A percentile compares a stretch with the other conserved stretches of the same genome.
Evolutionary conservation across 1,140 invertebrate genomes (phyloP).

Genomic region (Euura lappo): DNA sequence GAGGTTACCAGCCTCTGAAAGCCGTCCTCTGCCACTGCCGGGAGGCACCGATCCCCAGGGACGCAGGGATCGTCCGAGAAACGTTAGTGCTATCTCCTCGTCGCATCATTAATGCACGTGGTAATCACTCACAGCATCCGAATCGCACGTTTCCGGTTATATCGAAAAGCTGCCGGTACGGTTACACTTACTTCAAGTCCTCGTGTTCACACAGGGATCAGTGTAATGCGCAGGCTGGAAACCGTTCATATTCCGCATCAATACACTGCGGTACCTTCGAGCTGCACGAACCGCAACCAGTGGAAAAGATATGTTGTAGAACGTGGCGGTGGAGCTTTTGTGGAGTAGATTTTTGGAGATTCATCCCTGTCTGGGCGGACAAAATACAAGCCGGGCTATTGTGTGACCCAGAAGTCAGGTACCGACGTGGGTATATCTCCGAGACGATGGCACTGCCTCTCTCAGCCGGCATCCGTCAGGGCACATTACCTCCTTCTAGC

Average conservation of each 20-base stretch:
- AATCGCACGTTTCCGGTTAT: background rate
- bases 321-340: slow-evolving; percentile 29
- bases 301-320: slow-evolving; percentile 19
- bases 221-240: too few relatives aligned
- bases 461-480: slow-evolving; percentile 44
- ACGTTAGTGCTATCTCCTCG: background rate
- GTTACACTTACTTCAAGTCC: too few relatives aligned
- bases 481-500: slow-evolving; percentile 37
- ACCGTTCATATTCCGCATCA: too few relatives aligned
- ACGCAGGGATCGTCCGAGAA: slow-evolving; percentile 21
- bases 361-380: background rate
- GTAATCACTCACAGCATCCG: background rate
- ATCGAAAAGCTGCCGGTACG: background rate
- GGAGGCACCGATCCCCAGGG: slow-evolving; percentile 15
- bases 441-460: slow-evolving; percentile 32
- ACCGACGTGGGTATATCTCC: slow-evolving; percentile 25
- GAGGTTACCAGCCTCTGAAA: background rate
- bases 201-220: too few relatives aligned
- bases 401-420: slow-evolving; percentile 43
- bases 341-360: slow-evolving; percentile 11
- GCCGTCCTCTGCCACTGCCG: background rate
- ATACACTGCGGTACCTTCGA: too few relatives aligned
- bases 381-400: slow-evolving; percentile 29
- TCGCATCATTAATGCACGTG: slow-evolving; percentile 2
- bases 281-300: slow-evolving; percentile 20